Percentiles rank a stretch among this genome's conserved stretches.
These are phyloP conservation scores for Ranitomeya imitator DNA, from an alignment of 2,113 vertebrate species.

Conservation along the genomic window DNA sequence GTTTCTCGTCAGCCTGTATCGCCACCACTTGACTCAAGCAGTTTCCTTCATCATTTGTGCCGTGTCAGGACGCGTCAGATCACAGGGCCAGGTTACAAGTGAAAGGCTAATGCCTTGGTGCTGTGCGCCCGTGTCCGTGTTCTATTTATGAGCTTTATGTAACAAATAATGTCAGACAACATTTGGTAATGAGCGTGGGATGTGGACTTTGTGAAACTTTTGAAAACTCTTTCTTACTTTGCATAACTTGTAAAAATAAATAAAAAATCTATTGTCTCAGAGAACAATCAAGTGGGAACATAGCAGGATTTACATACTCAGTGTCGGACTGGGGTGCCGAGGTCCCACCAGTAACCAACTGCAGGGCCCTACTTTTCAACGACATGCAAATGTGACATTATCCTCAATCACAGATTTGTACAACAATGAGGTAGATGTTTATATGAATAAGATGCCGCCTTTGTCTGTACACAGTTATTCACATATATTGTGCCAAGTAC, in stretches of 20 bases:
- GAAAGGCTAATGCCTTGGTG: neutral
- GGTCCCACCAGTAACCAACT: too few relatives aligned
- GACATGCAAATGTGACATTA: too few relatives aligned
- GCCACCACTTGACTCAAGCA: neutral
- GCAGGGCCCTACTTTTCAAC: too few relatives aligned
- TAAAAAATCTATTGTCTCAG: neutral
- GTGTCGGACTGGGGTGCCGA: too few relatives aligned
- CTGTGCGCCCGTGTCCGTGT: neutral
- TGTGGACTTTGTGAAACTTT: constrained; percentile 2
- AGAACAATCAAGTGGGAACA: neutral
- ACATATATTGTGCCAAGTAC: too few relatives aligned
- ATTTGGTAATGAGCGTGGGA: neutral
- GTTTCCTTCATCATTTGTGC: constrained; percentile 32
- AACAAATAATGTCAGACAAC: constrained; percentile 28
- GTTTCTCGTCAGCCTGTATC: constrained; percentile 1
- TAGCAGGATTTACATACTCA: too few relatives aligned
- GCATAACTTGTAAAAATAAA: neutral
- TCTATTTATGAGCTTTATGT: constrained; percentile 3
- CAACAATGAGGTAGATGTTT: too few relatives aligned
- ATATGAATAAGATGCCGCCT: too few relatives aligned
- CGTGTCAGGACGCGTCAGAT: constrained; percentile 11
- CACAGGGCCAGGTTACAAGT: neutral
- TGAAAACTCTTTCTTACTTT: constrained; percentile 1
- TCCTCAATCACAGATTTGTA: too few relatives aligned
- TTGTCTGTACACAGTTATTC: too few relatives aligned